These are phyloP conservation scores for Cacoxenus indagator DNA, from an alignment of 2,888 invertebrate species.

Conservation along the genomic window DNA sequence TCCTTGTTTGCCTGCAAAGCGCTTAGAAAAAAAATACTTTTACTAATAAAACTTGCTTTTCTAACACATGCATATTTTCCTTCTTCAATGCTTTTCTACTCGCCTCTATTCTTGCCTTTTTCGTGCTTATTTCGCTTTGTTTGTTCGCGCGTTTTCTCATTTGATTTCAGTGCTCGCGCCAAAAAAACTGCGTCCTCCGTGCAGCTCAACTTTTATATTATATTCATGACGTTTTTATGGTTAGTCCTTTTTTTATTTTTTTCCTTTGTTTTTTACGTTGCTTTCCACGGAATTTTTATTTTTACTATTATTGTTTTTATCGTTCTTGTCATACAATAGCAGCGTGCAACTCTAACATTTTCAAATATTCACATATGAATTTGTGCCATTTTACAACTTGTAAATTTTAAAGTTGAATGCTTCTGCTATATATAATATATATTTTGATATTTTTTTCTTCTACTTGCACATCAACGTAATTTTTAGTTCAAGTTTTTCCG, in stretches of 20 bases:
- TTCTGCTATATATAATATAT: no score
- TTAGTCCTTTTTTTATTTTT: neutral
- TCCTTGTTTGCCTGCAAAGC: conserved; percentile 12
- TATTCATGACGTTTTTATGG: conserved; percentile 15
- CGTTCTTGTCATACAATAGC: neutral
- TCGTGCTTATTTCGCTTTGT: no score
- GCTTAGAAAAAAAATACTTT: neutral
- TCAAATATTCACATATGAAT: neutral
- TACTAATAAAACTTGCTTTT: conserved; percentile 8
- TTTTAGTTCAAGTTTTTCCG: neutral
- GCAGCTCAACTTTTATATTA: neutral
- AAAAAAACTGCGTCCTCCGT: conserved; percentile 28
- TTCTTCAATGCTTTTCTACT: conserved; percentile 11
- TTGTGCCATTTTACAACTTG: neutral
- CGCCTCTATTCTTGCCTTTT: conserved; percentile 15
- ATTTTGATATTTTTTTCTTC: no score
- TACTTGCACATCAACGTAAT: no score
- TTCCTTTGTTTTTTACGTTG: no score
- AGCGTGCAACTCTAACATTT: neutral
- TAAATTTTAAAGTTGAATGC: neutral
- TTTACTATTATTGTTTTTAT: conserved; percentile 11
- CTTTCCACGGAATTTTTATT: conserved; percentile 1
- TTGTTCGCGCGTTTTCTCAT: neutral
- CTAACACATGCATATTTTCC: neutral
- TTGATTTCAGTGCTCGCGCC: no score